Evolutionary conservation across 1,140 invertebrate species (phyloP).

Genomic region (Calosoma granatense): DNA sequence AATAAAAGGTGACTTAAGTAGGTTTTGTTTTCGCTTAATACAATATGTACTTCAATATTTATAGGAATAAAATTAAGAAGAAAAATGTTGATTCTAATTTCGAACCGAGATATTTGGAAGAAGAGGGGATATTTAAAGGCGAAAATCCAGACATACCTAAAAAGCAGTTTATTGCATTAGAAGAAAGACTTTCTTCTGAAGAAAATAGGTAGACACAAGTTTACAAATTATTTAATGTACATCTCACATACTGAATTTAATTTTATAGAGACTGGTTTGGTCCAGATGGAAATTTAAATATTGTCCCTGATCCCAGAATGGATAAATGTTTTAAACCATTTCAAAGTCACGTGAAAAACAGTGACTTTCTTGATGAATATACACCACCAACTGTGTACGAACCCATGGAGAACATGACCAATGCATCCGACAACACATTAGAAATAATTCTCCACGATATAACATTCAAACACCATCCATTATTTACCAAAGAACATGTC

Average conservation of each 20-base stretch:
- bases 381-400: conserved; percentile 8
- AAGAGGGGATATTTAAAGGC: conserved; percentile 19
- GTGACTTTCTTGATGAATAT: not conserved
- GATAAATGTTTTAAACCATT: conserved; percentile 12
- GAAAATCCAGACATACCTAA: conserved; percentile 16
- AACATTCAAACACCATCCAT: conserved; percentile 34
- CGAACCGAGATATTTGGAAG: conserved; percentile 17
- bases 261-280: conserved; percentile 25
- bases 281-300: conserved; percentile 17
- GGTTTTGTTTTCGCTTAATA: not conserved
- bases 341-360: not conserved
- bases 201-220: conserved; percentile 19
- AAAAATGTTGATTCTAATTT: not conserved
- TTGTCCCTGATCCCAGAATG: conserved; percentile 18
- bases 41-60: not conserved
- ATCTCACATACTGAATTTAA: conserved; percentile 11
- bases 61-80: not conserved
- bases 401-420: conserved; percentile 25
- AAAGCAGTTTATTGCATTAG: conserved; percentile 14
- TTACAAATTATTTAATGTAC: not conserved
- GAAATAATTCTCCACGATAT: conserved; percentile 30
- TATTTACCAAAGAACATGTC: conserved; percentile 34
- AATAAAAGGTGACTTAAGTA: not conserved
- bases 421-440: conserved; percentile 27
- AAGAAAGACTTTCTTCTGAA: conserved; percentile 16